Evolutionary conservation across 1,140 invertebrate genomes (phyloP).

Genomic region (Antheraea pernyi): DNA sequence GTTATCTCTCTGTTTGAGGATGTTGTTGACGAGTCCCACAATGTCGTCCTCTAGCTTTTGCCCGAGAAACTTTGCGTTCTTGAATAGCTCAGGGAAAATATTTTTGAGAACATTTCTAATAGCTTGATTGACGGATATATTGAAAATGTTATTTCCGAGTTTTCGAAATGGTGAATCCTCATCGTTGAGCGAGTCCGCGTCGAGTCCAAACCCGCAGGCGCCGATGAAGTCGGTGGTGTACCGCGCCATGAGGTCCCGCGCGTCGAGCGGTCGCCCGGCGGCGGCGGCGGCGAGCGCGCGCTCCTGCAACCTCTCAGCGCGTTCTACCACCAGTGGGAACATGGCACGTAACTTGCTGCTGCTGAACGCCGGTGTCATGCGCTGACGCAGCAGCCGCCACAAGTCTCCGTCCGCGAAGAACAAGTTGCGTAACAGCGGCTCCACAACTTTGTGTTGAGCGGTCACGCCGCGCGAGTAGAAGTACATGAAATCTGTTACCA

Average conservation of each 20-base stretch:
- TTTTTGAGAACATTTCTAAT: constrained; percentile 35
- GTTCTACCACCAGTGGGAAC: constrained; percentile 68
- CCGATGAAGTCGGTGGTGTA: constrained; percentile 79
- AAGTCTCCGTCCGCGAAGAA: constrained; percentile 55
- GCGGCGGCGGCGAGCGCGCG: constrained; percentile 28
- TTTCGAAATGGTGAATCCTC: constrained; percentile 58
- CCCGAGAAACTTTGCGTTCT: constrained; percentile 30
- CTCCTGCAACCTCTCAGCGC: constrained; percentile 50
- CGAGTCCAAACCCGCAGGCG: constrained; percentile 66
- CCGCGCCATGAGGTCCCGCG: constrained; percentile 65
- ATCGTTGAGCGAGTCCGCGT: constrained; percentile 54
- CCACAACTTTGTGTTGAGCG: constrained; percentile 38
- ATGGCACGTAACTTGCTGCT: constrained; percentile 80
- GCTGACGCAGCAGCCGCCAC: constrained; percentile 79
- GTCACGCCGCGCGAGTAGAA: constrained; percentile 61
- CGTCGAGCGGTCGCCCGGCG: constrained; percentile 44
- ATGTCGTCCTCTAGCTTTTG: constrained; percentile 37
- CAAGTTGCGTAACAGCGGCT: constrained; percentile 51
- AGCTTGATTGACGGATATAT: constrained; percentile 20
- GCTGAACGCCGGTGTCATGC: constrained; percentile 81
- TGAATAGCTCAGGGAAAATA: constrained; percentile 41
- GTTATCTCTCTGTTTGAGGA: constrained; percentile 42
- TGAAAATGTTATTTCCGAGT: constrained; percentile 59
- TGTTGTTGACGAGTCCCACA: constrained; percentile 32
- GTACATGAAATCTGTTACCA: constrained; percentile 79